phyloP scores from a whole-genome alignment of 37 sponge, comb jelly and placozoan species.

The Chondrilla cf. caribensis region DNA sequence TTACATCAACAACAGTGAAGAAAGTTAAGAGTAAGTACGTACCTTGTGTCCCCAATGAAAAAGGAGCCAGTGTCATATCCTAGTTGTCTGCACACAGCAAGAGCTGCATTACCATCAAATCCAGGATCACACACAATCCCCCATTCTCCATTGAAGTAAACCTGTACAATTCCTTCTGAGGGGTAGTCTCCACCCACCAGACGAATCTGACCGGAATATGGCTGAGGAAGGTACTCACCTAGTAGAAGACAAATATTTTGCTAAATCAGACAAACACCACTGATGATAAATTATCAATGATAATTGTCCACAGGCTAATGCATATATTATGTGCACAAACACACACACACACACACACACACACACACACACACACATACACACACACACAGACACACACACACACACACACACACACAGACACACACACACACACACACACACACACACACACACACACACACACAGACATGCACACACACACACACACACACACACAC shows the following conservation, averaged over 20 bases:
- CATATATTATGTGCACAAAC: not conserved
- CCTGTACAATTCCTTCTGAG: not conserved
- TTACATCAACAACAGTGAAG: no score
- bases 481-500: slow-evolving; percentile 27
- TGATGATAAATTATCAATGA: not conserved
- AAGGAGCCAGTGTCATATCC: not conserved
- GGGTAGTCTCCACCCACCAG: not conserved
- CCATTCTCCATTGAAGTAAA: slow-evolving; percentile 2
- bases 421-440: slow-evolving; percentile 2
- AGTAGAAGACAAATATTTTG: not conserved
- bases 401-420: slow-evolving; percentile 19
- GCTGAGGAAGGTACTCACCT: not conserved
- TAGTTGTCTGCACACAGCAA: not conserved
- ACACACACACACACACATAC: not conserved
- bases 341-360: not conserved
- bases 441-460: slow-evolving; percentile 25
- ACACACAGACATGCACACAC: slow-evolving; percentile 16
- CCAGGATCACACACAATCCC: not conserved
- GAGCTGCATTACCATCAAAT: not conserved
- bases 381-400: not conserved
- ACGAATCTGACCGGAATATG: not conserved
- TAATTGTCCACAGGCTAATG: not conserved
- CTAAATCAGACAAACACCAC: not conserved
- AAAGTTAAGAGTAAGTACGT: no score
- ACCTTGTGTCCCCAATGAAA: no score